Conservation (phyloP, 2,797 vertebrate genomes). For the Labroides dimidiatus region DNA sequence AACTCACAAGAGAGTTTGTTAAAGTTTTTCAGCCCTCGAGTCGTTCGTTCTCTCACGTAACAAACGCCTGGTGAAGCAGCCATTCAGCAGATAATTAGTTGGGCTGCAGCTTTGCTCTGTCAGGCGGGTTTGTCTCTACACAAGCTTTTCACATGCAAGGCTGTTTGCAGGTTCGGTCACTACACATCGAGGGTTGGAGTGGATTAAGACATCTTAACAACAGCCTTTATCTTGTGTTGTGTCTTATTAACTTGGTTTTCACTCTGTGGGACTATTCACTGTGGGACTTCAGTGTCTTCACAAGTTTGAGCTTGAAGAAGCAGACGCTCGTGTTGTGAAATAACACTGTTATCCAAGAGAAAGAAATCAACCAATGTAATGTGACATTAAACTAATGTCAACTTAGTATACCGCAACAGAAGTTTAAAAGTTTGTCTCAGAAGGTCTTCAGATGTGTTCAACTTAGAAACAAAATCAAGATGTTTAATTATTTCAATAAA, state of each 20-base stretch:
- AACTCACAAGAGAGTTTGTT: slow-evolving; percentile 16
- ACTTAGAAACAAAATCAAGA: no score
- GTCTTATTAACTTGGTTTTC: slow-evolving; percentile 3
- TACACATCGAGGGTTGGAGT: slow-evolving; percentile 27
- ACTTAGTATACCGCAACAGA: no score
- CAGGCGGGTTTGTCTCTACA: slow-evolving; percentile 30
- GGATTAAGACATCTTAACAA: neutral
- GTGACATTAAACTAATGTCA: no score
- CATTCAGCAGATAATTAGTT: slow-evolving; percentile 76
- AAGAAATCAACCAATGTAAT: no score
- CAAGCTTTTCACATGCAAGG: slow-evolving; percentile 37
- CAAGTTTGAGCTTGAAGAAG: slow-evolving; percentile 18
- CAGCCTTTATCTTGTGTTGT: slow-evolving; percentile 25
- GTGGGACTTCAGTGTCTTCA: slow-evolving; percentile 22
- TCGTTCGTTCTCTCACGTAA: slow-evolving; percentile 59
- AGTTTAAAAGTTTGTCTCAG: no score
- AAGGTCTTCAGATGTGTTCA: no score
- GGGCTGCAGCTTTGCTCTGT: slow-evolving; percentile 48
- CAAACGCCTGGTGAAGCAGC: slow-evolving; percentile 71
- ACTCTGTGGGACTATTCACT: slow-evolving; percentile 14
- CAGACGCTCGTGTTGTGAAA: neutral
- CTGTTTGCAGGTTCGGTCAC: slow-evolving; percentile 35
- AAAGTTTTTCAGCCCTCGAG: slow-evolving; percentile 44
- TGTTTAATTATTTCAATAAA: no score
- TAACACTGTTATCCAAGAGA: no score